Evolutionary conservation across 2,888 invertebrate genomes (phyloP), one percentile per base, ranked within the genome.

Genomic region (Zaprionus bogoriensis): DNA sequence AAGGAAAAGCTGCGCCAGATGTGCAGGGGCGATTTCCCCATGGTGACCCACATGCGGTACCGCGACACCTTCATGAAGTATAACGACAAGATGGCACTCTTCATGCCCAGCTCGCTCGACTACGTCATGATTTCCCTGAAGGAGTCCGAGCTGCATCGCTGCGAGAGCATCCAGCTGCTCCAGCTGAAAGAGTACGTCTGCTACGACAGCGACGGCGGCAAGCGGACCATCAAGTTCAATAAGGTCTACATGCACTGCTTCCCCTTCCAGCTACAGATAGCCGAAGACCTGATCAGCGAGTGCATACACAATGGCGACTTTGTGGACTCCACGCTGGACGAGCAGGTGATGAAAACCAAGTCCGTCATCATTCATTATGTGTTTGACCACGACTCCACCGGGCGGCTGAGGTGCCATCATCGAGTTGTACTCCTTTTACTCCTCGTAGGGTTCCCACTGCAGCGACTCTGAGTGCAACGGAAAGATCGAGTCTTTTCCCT

Each of bases 261-360:
- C 23, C 74, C 79, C 4, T 82, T 82, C 51, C 82, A 82, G 51
- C 53, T 84, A 1, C 78, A 75, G 25, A 7, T 84, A 27, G 36
- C 65, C 12, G 80, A 80, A 22, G 82, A 84, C 25, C 38, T 80
- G 10, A 78, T 71, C 47, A 50, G 63, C 10, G 55, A 64, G n/a
- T 80, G 80, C 20, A 9, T 81, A 1, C 4, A 20, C 6, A 46
- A 63, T 12, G 54, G 61, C 0, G 36, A 59, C 0, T 45, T 44
- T 3, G 6, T 17, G 5, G 0, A 20, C 0, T 20, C 30, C 0
- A 0, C 12, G 0, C 32, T 62, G 0, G 45, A 74, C 20, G 1
- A 1, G 0, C 28, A 64, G 1, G 50, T 63, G 6, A 28, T 64
- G 2, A 14, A 7, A 3, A 54, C 68, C 5, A 42, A 44, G 0